Evolutionary conservation across 1,140 invertebrate genomes (phyloP), one percentile per base, ranked within the genome.

Genomic region (Periplaneta americana): DNA sequence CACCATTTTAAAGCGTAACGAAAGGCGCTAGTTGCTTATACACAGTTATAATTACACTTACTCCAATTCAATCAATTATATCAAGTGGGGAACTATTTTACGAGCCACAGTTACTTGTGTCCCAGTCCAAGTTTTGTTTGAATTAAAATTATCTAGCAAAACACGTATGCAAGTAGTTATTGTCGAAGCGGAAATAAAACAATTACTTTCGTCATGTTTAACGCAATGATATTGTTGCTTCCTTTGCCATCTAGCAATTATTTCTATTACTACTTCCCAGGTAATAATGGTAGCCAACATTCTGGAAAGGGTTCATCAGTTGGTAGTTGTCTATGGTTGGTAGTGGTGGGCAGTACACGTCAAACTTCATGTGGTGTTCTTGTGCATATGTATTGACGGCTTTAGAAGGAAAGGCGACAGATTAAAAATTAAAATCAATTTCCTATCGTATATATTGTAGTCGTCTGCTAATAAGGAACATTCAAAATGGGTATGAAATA

Each of bases 341-440:
- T 36, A n/a, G 9, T 36, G 13, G 8, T 39, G 76, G 18, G 17
- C 9, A 18, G 76, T 78, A 78, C 76, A 78, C 76, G 76, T 78
- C 76, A 78, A 78, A 39, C 37, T 39, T 39, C 76, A 78, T 78
- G 76, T 37, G 76, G 33, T 77, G 76, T 36, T 39, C 13, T 15
- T 22, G 22, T 2, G 9, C 2, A n/a, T 75, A 4, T 2, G 48
- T 66, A 66, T 66, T 66, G 48, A 66, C 48, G 6, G 28, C 11
- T n/a, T n/a, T 66, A 66, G 4, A 66, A 6, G 22, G 48, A 66
- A n/a, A 66, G 6, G 4, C 48, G 22, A 66, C 22, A 66, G 48
- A 66, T 66, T 66, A 66, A 66, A 66, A 66, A n/a, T 48, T 48
- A 9, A 66, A 66, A n/a, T 28, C 28, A 66, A 6, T 11, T 28